Base-by-base conservation (phyloP, 2,888 invertebrate genomes). In the Agapetus fuscipes region DNA sequence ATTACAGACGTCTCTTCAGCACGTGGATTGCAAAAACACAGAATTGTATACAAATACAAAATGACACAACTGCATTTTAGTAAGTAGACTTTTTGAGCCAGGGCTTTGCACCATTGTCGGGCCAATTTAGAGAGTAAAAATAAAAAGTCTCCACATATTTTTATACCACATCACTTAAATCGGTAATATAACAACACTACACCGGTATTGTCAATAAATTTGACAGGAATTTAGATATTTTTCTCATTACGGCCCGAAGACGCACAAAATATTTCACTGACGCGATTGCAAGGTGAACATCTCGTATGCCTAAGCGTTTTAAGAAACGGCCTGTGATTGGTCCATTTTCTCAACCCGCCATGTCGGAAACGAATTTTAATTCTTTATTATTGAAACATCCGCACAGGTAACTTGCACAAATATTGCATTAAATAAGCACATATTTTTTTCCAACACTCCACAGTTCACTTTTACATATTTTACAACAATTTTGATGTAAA, bases 21-120 rank as follows among this genome's bases (percentile, higher is more conserved):
- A 81, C 81, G 81, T 81, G 82, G 76, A 74, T 72, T 64, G 72
- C 71, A 73, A 70, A 72, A 77, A 78, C 78, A 78, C 76, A 74
- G 75, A 75, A 72, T 76, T 80, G 80, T 81, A 80, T 80, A 81
- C 81, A 80, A 80, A 78, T 76, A 76, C 75, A 76, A 78, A 66
- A 75, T 75, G 76, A 78, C 78, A 76, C 74, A 74, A 72, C 67
- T 71, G 64, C 61, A 66, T 63, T 64, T 62, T 60, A 66, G 64
- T 62, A 64, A 62, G 61, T 63, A 62, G 69, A 69, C 69, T 37
- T 35, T 17, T 64, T 66, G 61, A 61, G 63, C 57, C 61, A 61
- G 62, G 62, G 65, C 66, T 71, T 71, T 71, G 72, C 74, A 72
- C 73, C 74, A 74, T 74, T 70, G 66, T 67, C 65, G 58, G 30